A percentile compares a stretch with the other conserved stretches of the same genome.
phyloP scores from a whole-genome alignment of 2,797 vertebrate genomes.

The Champsocephalus esox region DNA sequence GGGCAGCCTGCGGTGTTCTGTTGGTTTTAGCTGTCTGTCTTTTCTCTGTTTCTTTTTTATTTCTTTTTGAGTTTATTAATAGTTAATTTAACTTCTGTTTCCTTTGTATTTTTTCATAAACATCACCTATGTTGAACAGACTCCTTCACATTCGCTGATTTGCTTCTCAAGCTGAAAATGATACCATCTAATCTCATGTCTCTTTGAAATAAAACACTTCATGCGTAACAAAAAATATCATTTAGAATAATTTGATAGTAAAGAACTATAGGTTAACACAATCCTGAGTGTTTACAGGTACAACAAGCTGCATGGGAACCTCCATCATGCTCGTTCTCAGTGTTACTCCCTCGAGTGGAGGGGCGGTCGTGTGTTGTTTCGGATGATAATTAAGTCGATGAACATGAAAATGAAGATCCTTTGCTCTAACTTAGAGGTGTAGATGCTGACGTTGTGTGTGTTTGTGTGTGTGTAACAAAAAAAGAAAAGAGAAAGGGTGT shows the following conservation, averaged over 20 bases:
- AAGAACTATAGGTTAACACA: conserved; percentile 8
- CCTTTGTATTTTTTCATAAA: not conserved
- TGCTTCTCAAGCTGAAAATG: not conserved
- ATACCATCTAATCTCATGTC: not conserved
- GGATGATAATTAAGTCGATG: conserved; percentile 67
- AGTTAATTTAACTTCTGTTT: not conserved
- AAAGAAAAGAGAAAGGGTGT: conserved; percentile 27
- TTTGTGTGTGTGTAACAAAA: conserved; percentile 22
- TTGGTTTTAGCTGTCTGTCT: not conserved
- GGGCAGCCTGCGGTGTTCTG: not conserved
- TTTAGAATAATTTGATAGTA: conserved; percentile 25
- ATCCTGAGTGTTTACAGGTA: conserved; percentile 33
- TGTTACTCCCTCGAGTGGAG: conserved; percentile 47
- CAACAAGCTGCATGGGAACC: conserved; percentile 52
- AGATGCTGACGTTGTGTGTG: conserved; percentile 37
- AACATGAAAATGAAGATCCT: conserved; percentile 66
- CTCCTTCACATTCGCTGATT: not conserved
- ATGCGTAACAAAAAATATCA: conserved; percentile 24
- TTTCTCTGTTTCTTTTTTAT: not conserved
- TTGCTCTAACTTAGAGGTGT: conserved; percentile 36
- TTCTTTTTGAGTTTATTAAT: not conserved
- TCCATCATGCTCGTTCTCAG: conserved; percentile 37
- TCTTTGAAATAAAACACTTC: conserved; percentile 17
- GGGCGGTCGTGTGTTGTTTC: conserved; percentile 36
- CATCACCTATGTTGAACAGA: rapidly evolving